phyloP scores from a whole-genome alignment of 2,888 invertebrate species.

The Mythimna impura region DNA sequence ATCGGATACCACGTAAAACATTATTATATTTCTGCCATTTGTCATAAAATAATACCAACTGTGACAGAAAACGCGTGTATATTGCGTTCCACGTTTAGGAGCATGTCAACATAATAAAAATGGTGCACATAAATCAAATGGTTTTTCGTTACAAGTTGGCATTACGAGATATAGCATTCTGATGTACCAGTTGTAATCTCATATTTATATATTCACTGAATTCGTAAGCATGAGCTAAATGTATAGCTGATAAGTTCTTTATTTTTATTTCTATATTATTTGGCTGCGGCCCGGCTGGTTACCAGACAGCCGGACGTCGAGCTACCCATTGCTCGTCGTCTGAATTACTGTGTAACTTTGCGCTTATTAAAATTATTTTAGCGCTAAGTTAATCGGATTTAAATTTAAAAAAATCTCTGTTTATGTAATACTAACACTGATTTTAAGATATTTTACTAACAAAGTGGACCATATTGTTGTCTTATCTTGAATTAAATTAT shows the following conservation, averaged over 20 bases:
- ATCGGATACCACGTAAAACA: neutral
- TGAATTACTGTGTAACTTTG: too few species aligned
- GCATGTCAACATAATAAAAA: conserved; percentile 31
- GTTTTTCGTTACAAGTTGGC: conserved; percentile 35
- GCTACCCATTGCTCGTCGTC: too few species aligned
- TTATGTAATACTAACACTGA: too few species aligned
- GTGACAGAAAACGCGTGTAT: conserved; percentile 11
- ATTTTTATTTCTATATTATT: too few species aligned
- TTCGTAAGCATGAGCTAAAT: conserved; percentile 3
- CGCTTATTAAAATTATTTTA: too few species aligned
- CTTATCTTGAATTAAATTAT: too few species aligned
- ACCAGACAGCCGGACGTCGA: too few species aligned
- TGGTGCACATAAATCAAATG: conserved; percentile 42
- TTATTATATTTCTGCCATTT: conserved; percentile 5
- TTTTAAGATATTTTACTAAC: too few species aligned
- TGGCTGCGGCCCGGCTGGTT: too few species aligned
- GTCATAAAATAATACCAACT: neutral
- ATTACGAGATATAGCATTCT: conserved; percentile 17
- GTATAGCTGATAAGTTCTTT: neutral
- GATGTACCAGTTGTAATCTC: conserved; percentile 3
- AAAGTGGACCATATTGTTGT: too few species aligned
- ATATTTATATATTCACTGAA: neutral
- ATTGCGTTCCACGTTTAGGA: conserved; percentile 6
- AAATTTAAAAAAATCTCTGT: too few species aligned
- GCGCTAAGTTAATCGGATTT: too few species aligned